Evolutionary conservation across 2,797 vertebrate genomes (phyloP), one percentile per base, ranked within the genome.

Genomic region (Poecilia picta): DNA sequence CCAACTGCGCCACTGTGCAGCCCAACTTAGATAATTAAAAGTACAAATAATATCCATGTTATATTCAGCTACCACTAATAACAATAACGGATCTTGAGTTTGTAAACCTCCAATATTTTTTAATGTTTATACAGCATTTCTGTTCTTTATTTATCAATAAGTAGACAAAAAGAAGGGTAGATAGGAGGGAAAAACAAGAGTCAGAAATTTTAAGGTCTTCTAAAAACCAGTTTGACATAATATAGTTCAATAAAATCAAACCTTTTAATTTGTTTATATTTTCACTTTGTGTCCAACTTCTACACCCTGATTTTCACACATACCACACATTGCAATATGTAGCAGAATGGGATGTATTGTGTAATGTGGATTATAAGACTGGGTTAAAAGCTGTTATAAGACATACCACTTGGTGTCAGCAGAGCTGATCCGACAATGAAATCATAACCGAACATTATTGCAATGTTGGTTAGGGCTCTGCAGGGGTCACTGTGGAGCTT

Each of bases 401-500:
- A 53, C 33, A 53, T n/a, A 1, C 64, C 92, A 85, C 68, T 31
- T 53, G 82, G 83, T 73, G 82, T 79, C 0, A 75, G 79, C 76
- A 89, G 72, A 88, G 76, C 74, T 1, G 31, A 18, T 39, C 3
- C n/a, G 46, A 25, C 1, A 68, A 20, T 13, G 10, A 11, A 2
- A 49, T 33, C 1, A 10, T 20, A 28, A 12, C 43, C 4, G 18
- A 45, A 13, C 1, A 1, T 16, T 36, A 8, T 25, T 81, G 76
- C 33, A 39, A 5, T 78, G 25, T 3, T 31, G 33, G 57, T 10
- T 25, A n/a, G n/a, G 8, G 3, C 8, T 47, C 92, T 81, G 53
- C 72, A 91, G 90, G 83, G 82, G 91, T 82, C 92, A 80, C 74
- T 92, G 82, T 87, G 80, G 88, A 82, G 82, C 81, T 31, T 55